Percentiles rank a stretch among this genome's conserved stretches.
Evolutionary conservation across 2,888 invertebrate genomes (phyloP).

Genomic region (Clunio marinus): DNA sequence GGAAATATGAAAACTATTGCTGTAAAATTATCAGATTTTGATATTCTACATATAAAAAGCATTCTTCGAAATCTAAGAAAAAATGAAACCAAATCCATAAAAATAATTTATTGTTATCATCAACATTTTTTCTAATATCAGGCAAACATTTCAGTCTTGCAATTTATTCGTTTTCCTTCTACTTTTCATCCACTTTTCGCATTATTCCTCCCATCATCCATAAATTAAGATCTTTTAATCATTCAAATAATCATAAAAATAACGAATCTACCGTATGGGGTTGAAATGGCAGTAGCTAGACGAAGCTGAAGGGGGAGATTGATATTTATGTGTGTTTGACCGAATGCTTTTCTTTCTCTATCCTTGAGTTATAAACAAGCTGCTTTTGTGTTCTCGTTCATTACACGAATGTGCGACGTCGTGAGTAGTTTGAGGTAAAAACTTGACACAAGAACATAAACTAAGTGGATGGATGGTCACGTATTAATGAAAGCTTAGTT

Average conservation of each 20-base stretch:
- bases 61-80: too few species aligned
- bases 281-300: neutral
- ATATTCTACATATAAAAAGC: too few species aligned
- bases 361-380: neutral
- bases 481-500: conserved; percentile 1
- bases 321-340: conserved; percentile 26
- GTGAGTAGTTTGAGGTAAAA: neutral
- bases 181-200: neutral
- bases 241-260: conserved; percentile 37
- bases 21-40: too few species aligned
- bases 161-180: neutral
- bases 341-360: neutral
- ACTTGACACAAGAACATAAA: neutral
- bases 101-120: conserved; percentile 37
- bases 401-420: neutral
- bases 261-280: conserved; percentile 23
- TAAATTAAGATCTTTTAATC: conserved; percentile 38
- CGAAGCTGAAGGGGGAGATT: conserved; percentile 13
- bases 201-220: conserved; percentile 34
- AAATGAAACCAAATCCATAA: conserved; percentile 32
- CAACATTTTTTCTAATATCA: conserved; percentile 24
- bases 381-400: too few species aligned
- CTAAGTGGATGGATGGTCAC: too few species aligned
- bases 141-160: neutral
- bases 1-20: too few species aligned